These are phyloP conservation scores for Colletes latitarsis DNA, from an alignment of 1,140 invertebrate species.

Conservation along the genomic window DNA sequence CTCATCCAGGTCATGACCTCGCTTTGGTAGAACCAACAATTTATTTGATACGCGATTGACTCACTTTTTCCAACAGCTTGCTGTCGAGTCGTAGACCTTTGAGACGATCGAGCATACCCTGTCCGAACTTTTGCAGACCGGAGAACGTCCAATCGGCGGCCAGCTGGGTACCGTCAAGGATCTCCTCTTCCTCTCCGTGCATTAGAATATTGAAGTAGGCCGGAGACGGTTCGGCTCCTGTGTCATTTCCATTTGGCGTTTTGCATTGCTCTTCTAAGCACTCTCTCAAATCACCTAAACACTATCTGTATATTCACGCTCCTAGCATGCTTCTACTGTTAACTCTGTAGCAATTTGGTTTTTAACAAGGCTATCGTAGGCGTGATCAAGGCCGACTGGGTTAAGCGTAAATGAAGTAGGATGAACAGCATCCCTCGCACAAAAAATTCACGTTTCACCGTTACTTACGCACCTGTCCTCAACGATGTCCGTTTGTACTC, in stretches of 20 bases:
- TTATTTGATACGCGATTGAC: not conserved
- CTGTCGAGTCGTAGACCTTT: constrained; percentile 91
- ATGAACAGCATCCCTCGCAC: constrained; percentile 9
- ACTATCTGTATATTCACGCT: constrained; percentile 64
- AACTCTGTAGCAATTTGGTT: constrained; percentile 27
- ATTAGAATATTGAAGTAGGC: constrained; percentile 97
- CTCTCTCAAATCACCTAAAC: constrained; percentile 69
- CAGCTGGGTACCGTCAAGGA: constrained; percentile 94
- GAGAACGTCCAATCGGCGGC: constrained; percentile 96
- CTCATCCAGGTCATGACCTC: not conserved
- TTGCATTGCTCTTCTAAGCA: constrained; percentile 65
- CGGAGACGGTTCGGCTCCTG: constrained; percentile 95
- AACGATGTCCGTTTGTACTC: constrained; percentile 91
- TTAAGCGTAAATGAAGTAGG: constrained; percentile 28
- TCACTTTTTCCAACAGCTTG: constrained; percentile 94
- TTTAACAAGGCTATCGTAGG: constrained; percentile 1
- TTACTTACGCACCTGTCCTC: constrained; percentile 87
- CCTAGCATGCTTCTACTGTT: constrained; percentile 53
- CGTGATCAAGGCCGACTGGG: constrained; percentile 28
- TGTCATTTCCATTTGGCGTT: constrained; percentile 68
- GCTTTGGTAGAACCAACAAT: not conserved
- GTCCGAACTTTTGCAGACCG: constrained; percentile 96
- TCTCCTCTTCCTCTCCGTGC: constrained; percentile 91
- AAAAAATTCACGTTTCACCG: constrained; percentile 21
- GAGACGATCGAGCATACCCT: constrained; percentile 94